These are phyloP conservation scores for Stegana nigrithorax DNA, from an alignment of 2,888 invertebrate genomes.

Conservation along the genomic window DNA sequence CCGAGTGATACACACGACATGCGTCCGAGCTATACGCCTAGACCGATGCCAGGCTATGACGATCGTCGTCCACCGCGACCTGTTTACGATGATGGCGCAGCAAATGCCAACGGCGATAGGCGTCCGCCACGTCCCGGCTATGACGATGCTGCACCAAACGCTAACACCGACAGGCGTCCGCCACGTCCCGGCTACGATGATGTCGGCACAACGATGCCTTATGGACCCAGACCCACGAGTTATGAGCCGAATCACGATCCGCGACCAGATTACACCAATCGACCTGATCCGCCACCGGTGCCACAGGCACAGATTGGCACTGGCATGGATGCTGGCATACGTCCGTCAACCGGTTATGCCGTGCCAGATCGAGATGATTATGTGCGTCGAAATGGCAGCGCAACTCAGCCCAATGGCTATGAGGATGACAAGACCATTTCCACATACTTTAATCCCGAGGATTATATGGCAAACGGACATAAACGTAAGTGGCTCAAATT, in stretches of 20 bases:
- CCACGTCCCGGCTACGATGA: too few species aligned
- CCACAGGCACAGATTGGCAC: conserved; percentile 11
- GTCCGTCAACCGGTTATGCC: conserved; percentile 20
- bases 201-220: too few species aligned
- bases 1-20: conserved; percentile 40
- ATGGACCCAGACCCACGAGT: conserved; percentile 35
- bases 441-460: conserved; percentile 68
- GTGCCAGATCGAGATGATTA: conserved; percentile 51
- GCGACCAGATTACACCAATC: conserved; percentile 57
- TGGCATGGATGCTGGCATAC: conserved; percentile 14
- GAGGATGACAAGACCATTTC: conserved; percentile 65
- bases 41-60: conserved; percentile 34
- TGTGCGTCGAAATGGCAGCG: conserved; percentile 41
- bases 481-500: conserved; percentile 54
- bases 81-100: too few species aligned
- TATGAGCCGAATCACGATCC: conserved; percentile 40
- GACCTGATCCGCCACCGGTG: conserved; percentile 56
- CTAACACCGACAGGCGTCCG: too few species aligned
- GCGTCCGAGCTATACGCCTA: conserved; percentile 42
- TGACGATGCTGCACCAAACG: too few species aligned
- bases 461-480: conserved; percentile 56
- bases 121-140: conserved; percentile 6
- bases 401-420: conserved; percentile 42
- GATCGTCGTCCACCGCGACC: not conserved
- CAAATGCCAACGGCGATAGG: too few species aligned